These are phyloP conservation scores for Paedocypris micromegethes DNA, from an alignment of 2,797 vertebrate species.

Conservation along the genomic window DNA sequence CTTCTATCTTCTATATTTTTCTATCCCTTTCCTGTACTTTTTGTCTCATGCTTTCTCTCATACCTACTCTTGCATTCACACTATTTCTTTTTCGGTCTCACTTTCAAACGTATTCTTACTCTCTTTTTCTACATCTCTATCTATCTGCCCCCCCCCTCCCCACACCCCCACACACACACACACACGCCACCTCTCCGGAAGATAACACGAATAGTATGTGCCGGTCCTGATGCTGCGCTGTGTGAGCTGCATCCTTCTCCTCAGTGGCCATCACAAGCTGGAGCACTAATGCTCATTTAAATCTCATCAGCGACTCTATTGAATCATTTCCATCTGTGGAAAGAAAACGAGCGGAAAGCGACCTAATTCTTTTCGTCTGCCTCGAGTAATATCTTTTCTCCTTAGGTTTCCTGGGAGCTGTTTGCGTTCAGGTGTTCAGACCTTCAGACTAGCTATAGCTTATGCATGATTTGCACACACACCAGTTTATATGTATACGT, in stretches of 20 bases:
- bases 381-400: slow-evolving; percentile 12
- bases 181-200: not conserved
- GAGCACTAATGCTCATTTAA: slow-evolving; percentile 47
- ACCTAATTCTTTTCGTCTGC: slow-evolving; percentile 31
- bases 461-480: not conserved
- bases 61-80: too few species aligned
- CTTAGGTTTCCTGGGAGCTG: not conserved
- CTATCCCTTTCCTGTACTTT: too few species aligned
- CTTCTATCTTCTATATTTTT: too few species aligned
- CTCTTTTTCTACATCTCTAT: too few species aligned
- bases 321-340: slow-evolving; percentile 38
- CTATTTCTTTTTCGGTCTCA: too few species aligned
- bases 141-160: not conserved
- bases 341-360: slow-evolving; percentile 34
- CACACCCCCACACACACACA: not conserved
- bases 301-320: slow-evolving; percentile 47
- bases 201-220: slow-evolving; percentile 32
- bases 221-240: slow-evolving; percentile 19
- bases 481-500: not conserved
- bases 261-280: slow-evolving; percentile 22
- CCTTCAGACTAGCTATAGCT: slow-evolving; percentile 21
- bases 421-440: slow-evolving; percentile 14
- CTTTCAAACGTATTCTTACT: too few species aligned
- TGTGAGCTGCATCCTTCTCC: slow-evolving; percentile 38
- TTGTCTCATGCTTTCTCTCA: too few species aligned